Percentiles rank a stretch among this genome's conserved stretches.
These are phyloP conservation scores for Phrynosoma platyrhinos DNA, from an alignment of 2,113 vertebrate species.

Conservation along the genomic window DNA sequence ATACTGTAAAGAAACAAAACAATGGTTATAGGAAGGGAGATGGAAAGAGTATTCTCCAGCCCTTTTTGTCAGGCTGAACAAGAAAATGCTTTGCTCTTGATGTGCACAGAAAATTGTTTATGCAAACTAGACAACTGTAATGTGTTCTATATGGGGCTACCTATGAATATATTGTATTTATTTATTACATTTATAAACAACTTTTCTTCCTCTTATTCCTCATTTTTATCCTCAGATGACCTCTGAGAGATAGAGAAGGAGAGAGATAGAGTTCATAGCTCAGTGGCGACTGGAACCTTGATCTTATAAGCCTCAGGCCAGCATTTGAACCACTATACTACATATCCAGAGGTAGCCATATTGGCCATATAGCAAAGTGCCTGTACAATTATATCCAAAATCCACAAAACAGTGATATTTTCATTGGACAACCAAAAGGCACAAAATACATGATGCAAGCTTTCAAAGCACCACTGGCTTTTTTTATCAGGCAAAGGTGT, in stretches of 20 bases:
- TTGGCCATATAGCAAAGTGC: too few species aligned
- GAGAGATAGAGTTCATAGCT: too few species aligned
- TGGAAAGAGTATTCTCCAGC: neutral
- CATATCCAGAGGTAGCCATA: too few species aligned
- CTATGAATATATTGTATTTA: neutral
- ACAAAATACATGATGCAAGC: too few species aligned
- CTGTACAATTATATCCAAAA: too few species aligned
- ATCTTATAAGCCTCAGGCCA: neutral
- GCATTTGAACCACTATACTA: neutral
- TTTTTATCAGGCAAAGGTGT: too few species aligned
- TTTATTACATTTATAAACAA: too few species aligned
- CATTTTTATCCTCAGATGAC: neutral
- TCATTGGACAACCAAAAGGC: too few species aligned
- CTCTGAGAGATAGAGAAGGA: neutral
- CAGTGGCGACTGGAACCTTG: neutral
- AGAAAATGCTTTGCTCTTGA: neutral
- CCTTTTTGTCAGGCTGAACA: neutral
- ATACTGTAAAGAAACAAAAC: constrained; percentile 82
- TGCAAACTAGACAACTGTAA: neutral
- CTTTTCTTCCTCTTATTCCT: neutral
- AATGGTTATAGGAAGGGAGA: neutral
- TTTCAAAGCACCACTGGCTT: too few species aligned
- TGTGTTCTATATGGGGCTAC: neutral
- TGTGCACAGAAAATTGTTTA: neutral
- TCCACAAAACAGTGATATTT: too few species aligned